These are phyloP conservation scores for Eolophus roseicapilla DNA, from an alignment of 2,113 vertebrate genomes.

Conservation along the genomic window DNA sequence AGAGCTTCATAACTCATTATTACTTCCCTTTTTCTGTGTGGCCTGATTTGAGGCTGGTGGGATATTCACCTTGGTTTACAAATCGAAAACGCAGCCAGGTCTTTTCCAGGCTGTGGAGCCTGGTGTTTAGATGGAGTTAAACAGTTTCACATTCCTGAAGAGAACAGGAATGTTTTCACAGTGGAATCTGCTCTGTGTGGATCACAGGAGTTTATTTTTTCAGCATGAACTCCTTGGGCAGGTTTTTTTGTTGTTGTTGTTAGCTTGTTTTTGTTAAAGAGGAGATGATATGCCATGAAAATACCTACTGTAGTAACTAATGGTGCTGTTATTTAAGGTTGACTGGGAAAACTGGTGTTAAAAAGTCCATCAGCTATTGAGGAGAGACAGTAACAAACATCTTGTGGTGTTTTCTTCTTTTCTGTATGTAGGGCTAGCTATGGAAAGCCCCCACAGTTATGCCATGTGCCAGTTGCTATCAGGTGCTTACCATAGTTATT, in stretches of 20 bases:
- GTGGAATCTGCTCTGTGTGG: conserved; percentile 41
- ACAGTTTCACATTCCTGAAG: conserved; percentile 42
- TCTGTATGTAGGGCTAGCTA: not conserved
- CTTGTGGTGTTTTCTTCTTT: not conserved
- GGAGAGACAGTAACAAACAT: not conserved
- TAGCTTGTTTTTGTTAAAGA: conserved; percentile 23
- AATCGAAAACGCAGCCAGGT: not conserved
- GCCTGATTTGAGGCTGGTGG: not conserved
- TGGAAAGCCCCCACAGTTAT: not conserved
- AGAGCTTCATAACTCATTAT: not conserved
- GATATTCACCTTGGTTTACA: not conserved
- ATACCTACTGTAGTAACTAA: not conserved
- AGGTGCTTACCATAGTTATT: not conserved
- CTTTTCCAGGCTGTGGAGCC: not conserved
- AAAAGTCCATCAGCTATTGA: not conserved
- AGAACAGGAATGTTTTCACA: conserved; percentile 53
- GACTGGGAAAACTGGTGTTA: not conserved
- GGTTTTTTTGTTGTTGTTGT: conserved; percentile 5
- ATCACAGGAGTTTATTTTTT: conserved; percentile 59
- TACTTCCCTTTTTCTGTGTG: not conserved
- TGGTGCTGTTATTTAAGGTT: not conserved
- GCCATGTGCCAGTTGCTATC: not conserved
- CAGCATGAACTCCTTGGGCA: not conserved
- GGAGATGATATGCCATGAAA: conserved; percentile 27
- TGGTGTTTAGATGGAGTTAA: not conserved